A percentile compares a stretch with the other conserved stretches of the same genome.
Evolutionary conservation across 2,797 vertebrate species (phyloP).

Genomic region (Tapirus indicus): DNA sequence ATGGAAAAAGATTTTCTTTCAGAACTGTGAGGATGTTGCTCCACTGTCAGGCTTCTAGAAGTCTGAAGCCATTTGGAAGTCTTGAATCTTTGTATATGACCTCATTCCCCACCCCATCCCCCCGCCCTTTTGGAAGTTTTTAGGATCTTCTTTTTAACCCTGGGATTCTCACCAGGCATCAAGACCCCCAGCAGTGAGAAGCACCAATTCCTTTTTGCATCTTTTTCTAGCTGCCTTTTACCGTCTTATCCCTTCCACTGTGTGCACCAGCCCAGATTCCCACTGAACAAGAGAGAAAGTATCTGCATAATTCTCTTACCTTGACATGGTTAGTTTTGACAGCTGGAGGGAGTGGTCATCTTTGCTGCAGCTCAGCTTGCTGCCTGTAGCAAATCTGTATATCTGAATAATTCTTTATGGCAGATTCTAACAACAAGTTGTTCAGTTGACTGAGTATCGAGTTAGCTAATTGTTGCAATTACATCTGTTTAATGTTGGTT

Average conservation of each 20-base stretch:
- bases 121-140: not conserved
- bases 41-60: not conserved
- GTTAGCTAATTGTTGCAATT: constrained; percentile 33
- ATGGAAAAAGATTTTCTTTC: not conserved
- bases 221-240: not conserved
- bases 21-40: not conserved
- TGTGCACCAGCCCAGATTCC: not conserved
- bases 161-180: not conserved
- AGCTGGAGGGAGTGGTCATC: not conserved
- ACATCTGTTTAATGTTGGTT: not conserved
- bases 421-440: constrained; percentile 48
- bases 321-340: not conserved
- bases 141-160: not conserved
- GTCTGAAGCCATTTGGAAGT: not conserved
- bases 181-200: not conserved
- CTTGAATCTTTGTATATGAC: not conserved
- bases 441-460: constrained; percentile 22
- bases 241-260: not conserved
- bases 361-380: not conserved
- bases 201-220: not conserved
- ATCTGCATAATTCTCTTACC: not conserved
- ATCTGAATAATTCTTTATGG: constrained; percentile 49
- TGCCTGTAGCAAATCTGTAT: constrained; percentile 6
- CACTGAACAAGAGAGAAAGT: not conserved
- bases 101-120: not conserved